Conservation (phyloP, 2,113 vertebrate species). For the Piprites chloris region DNA sequence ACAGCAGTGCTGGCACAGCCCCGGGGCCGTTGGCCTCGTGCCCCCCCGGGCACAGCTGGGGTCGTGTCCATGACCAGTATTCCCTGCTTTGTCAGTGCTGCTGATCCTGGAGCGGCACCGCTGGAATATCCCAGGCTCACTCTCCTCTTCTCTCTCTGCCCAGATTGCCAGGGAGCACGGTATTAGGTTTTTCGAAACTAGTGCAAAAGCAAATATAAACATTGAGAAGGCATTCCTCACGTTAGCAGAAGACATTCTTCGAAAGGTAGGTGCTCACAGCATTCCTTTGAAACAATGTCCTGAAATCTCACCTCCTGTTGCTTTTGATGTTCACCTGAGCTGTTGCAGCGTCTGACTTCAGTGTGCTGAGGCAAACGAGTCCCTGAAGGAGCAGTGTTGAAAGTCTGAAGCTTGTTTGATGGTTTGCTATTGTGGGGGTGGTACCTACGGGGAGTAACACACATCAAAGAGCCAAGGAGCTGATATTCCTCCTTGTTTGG, state of each 20-base stretch:
- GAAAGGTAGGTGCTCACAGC: conserved; percentile 82
- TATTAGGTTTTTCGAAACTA: conserved; percentile 99
- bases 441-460: fast-evolving
- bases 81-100: fast-evolving
- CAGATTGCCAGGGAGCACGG: conserved; percentile 97
- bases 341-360: neutral
- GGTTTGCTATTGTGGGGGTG: neutral
- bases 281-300: fast-evolving
- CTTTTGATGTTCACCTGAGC: neutral
- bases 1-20: neutral
- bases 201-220: conserved; percentile 99
- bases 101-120: fast-evolving
- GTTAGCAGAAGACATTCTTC: conserved; percentile 99
- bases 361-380: fast-evolving
- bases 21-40: fast-evolving
- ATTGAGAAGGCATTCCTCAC: conserved; percentile 99
- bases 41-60: fast-evolving
- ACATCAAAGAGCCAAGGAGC: neutral
- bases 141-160: neutral
- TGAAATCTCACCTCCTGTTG: neutral
- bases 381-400: neutral
- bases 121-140: neutral
- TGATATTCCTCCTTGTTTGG: neutral
- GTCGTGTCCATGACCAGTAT: fast-evolving
- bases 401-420: neutral